Evolutionary conservation across 2,797 vertebrate species (phyloP), one percentile per base, ranked within the genome.

Genomic region (Cephalopachus bancanus): DNA sequence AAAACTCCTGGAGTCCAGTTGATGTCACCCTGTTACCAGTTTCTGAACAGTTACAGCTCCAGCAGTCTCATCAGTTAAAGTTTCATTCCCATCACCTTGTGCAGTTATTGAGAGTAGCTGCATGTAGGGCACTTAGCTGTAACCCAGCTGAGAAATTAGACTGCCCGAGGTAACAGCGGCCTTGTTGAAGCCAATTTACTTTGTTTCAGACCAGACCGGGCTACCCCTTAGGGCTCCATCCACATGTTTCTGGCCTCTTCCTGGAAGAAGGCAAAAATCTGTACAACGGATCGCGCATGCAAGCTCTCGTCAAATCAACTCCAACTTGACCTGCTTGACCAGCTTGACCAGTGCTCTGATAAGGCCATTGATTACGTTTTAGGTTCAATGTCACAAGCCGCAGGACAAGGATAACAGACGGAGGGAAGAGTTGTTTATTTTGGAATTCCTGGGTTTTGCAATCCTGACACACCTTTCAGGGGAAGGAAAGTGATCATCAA

Each of bases 31-130:
- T 57, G 24, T 94, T 86, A 57, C 69, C 71, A 89, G 62, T 87
- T 95, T 96, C 94, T 94, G 94, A 83, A 80, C 65, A 95, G 60
- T 62, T n/a, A 44, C 14, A 69, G 44, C 24, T 83, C 93, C 80
- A 97, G 83, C 59, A 28, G 74, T 96, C 83, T 95, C 80, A 95
- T 65, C 62, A 88, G 93, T 95, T 95, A 72, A 55, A 83, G 69
- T 92, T 97, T 95, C 90, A 64, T 78, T 75, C 81, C 91, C 33
- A 55, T 78, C 65, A 65, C 44, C 19, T 65, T 15, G 44, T 30
- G 33, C 53, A 26, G 60, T 51, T 97, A 83, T 24, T 83, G 26
- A 96, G 81, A 93, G 59, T 20, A 80, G 44, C 24, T 20, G 14
- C 57, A 67, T 76, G 65, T 65, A 91, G 91, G 64, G 51, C 64